These are phyloP conservation scores for Drosophila kurseongensis DNA, from an alignment of 1,140 invertebrate species.

Conservation along the genomic window DNA sequence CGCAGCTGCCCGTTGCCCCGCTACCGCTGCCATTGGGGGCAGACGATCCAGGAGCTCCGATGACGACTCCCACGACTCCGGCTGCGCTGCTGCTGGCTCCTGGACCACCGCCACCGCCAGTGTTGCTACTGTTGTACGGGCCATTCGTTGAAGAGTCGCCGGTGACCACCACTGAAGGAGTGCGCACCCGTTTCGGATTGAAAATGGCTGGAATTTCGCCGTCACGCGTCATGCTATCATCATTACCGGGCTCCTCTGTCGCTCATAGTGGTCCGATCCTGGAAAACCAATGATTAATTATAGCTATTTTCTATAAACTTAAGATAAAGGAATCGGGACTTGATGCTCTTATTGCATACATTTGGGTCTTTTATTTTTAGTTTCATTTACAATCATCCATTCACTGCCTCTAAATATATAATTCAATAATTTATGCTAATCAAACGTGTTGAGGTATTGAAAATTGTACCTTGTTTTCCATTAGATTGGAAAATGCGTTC, in stretches of 20 bases:
- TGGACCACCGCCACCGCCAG: conserved; percentile 19
- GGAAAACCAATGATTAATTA: background rate
- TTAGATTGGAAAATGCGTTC: no score
- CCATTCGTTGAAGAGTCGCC: conserved; percentile 87
- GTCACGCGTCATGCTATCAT: conserved; percentile 85
- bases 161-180: conserved; percentile 90
- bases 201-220: conserved; percentile 91
- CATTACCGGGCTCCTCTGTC: conserved; percentile 32
- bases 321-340: background rate
- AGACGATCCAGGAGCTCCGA: background rate
- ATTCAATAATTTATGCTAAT: no score
- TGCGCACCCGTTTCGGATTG: conserved; percentile 89
- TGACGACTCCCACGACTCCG: no score
- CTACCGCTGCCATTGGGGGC: conserved; percentile 27
- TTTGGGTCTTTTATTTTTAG: background rate
- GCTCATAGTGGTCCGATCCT: conserved; percentile 61
- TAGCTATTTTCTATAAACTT: no score
- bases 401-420: no score
- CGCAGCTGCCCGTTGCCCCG: conserved; percentile 52
- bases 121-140: conserved; percentile 76
- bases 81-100: conserved; percentile 47
- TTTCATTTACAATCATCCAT: no score
- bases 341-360: background rate
- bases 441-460: no score
- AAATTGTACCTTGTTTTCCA: no score